Conservation (phyloP, 2,113 vertebrate genomes). For the Saguinus imperator region DNA sequence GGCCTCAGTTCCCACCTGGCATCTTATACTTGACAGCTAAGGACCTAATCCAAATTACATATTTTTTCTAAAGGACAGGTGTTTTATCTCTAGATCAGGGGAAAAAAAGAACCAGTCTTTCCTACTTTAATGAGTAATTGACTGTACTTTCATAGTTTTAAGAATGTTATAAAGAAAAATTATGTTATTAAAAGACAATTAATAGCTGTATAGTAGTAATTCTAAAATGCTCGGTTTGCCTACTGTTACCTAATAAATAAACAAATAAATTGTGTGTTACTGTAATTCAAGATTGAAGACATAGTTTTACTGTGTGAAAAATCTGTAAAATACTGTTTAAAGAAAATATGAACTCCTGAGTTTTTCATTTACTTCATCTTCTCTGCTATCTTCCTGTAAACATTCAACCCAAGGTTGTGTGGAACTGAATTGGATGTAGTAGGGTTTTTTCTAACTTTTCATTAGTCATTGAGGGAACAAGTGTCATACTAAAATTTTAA, state of each 20-base stretch:
- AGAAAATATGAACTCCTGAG: neutral
- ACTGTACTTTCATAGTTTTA: neutral
- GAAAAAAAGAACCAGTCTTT: neutral
- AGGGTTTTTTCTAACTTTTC: neutral
- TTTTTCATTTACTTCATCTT: neutral
- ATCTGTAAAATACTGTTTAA: neutral
- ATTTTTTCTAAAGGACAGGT: neutral
- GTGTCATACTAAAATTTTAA: constrained; percentile 10
- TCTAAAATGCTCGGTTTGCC: neutral
- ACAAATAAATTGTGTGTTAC: neutral
- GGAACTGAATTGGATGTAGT: neutral
- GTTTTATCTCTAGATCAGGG: neutral
- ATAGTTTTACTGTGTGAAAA: neutral
- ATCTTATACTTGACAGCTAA: neutral
- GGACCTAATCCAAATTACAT: neutral
- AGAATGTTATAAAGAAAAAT: neutral
- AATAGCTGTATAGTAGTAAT: neutral
- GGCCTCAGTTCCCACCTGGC: neutral
- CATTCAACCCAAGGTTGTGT: neutral
- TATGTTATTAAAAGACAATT: neutral
- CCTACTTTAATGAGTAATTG: fast-evolving
- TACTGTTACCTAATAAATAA: neutral
- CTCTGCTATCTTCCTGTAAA: neutral
- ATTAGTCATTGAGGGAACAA: neutral
- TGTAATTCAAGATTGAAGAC: neutral